Conservation (phyloP, 2,797 vertebrate species). For the Sebastes minor region DNA sequence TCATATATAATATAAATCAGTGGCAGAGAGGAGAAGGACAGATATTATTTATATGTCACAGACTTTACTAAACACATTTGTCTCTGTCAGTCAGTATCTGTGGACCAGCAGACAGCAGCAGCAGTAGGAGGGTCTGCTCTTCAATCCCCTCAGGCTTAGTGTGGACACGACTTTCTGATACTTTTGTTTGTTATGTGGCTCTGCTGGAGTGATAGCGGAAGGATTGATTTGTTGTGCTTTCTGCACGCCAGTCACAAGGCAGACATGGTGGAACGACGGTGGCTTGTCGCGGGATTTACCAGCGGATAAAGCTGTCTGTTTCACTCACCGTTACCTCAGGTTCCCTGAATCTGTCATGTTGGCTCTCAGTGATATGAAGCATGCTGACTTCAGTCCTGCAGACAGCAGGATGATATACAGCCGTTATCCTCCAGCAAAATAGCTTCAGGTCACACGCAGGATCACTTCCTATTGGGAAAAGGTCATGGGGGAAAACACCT, state of each 20-base stretch:
- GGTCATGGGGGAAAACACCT: slow-evolving; percentile 17
- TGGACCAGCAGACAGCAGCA: slow-evolving; percentile 1
- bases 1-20: neutral
- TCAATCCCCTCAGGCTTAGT: slow-evolving; percentile 27
- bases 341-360: slow-evolving; percentile 23
- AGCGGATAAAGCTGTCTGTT: slow-evolving; percentile 12
- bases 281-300: slow-evolving; percentile 20
- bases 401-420: neutral
- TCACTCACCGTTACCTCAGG: slow-evolving; percentile 7
- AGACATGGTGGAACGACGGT: neutral
- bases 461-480: neutral
- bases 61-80: slow-evolving; percentile 10
- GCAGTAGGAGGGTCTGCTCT: neutral
- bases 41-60: slow-evolving; percentile 8
- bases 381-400: slow-evolving; percentile 5
- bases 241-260: slow-evolving; percentile 12
- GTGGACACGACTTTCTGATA: slow-evolving; percentile 16
- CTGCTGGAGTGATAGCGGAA: neutral
- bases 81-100: slow-evolving; percentile 23
- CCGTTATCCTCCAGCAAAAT: neutral
- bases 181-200: slow-evolving; percentile 21
- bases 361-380: slow-evolving; percentile 8
- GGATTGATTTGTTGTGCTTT: slow-evolving; percentile 24
- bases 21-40: neutral
- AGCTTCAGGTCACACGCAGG: neutral